Evolutionary conservation across 2,888 invertebrate species (phyloP).

Genomic region (Acanthosoma haemorrhoidale): DNA sequence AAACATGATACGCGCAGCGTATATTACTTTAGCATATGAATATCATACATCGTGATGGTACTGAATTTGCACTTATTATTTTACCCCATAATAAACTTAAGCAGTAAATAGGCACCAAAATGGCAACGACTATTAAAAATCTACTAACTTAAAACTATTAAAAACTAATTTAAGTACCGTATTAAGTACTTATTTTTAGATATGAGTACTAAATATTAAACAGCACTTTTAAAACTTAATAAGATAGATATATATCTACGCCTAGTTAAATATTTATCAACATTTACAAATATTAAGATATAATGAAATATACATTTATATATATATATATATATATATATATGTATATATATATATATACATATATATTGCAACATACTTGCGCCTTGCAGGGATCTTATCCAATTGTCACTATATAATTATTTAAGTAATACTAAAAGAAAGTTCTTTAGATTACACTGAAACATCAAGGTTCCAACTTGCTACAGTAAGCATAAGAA

Average conservation of each 20-base stretch:
- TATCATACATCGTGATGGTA: conserved; percentile 17
- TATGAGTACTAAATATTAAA: conserved; percentile 11
- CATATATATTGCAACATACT: not conserved
- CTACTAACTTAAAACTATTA: not conserved
- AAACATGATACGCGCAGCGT: conserved; percentile 2
- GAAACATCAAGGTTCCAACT: not conserved
- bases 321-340: not conserved
- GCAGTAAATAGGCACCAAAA: conserved; percentile 24
- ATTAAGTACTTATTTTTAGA: conserved; percentile 9
- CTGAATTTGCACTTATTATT: not conserved
- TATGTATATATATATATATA: not conserved
- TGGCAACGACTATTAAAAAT: not conserved
- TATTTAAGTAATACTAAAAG: conserved; percentile 20
- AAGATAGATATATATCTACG: not conserved
- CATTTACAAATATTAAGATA: conserved; percentile 15
- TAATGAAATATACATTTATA: conserved; percentile 15
- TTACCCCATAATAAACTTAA: not conserved
- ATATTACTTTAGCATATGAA: conserved; percentile 16
- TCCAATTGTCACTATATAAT: not conserved
- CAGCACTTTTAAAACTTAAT: not conserved
- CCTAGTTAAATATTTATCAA: conserved; percentile 19
- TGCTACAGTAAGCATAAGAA: not conserved
- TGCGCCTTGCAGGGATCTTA: not conserved
- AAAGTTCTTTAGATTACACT: not conserved
- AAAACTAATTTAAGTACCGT: conserved; percentile 10